A percentile compares a stretch with the other conserved stretches of the same genome.
phyloP scores from a whole-genome alignment of 2,888 invertebrate species.

The Desoria tigrina region DNA sequence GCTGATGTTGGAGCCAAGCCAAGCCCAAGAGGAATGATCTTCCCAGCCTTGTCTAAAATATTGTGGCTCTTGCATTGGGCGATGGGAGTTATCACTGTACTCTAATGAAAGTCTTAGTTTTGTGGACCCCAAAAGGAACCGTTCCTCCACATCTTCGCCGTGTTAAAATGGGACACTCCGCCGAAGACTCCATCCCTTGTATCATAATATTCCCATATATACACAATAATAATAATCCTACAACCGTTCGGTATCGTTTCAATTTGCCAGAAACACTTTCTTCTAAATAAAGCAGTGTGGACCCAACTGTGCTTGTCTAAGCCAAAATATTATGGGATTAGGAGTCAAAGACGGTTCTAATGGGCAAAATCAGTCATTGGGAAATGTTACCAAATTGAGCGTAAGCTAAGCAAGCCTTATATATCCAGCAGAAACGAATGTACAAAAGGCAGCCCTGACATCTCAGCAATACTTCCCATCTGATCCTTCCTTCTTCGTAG shows the following conservation, averaged over 20 bases:
- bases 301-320: slow-evolving; percentile 51
- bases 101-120: slow-evolving; percentile 4
- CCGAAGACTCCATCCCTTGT: background rate
- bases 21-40: slow-evolving; percentile 42
- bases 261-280: slow-evolving; percentile 11
- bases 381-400: slow-evolving; percentile 39
- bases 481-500: background rate
- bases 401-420: background rate
- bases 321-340: slow-evolving; percentile 54
- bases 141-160: background rate
- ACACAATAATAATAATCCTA: background rate
- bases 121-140: background rate
- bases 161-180: slow-evolving; percentile 4
- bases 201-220: background rate
- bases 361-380: slow-evolving; percentile 39
- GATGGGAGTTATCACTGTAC: slow-evolving; percentile 28
- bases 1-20: slow-evolving; percentile 38
- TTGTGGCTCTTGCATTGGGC: slow-evolving; percentile 31
- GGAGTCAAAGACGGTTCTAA: slow-evolving; percentile 20
- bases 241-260: slow-evolving; percentile 6
- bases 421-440: no score
- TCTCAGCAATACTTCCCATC: no score
- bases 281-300: slow-evolving; percentile 46
- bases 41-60: slow-evolving; percentile 44
- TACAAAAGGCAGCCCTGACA: background rate